These are phyloP conservation scores for Anhinga anhinga DNA, from an alignment of 2,113 vertebrate genomes.

Conservation along the genomic window DNA sequence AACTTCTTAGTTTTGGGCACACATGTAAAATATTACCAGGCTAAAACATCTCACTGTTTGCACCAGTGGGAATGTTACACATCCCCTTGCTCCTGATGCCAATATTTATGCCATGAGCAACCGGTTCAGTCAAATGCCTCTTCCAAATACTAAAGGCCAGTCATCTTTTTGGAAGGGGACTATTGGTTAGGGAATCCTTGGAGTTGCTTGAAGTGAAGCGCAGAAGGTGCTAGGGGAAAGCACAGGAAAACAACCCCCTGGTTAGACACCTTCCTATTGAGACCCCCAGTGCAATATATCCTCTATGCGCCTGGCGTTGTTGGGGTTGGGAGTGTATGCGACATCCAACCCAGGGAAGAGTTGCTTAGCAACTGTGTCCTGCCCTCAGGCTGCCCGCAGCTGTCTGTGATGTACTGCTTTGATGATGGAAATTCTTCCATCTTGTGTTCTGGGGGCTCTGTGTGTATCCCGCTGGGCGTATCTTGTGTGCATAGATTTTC, in stretches of 20 bases:
- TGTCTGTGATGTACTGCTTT: conserved; percentile 59
- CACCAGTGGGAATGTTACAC: neutral
- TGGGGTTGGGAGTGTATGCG: conserved; percentile 3
- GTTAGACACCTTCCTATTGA: neutral
- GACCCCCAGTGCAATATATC: neutral
- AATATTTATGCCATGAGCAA: neutral
- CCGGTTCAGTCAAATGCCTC: neutral
- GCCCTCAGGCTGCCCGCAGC: conserved; percentile 60
- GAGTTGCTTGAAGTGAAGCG: neutral
- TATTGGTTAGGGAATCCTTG: neutral
- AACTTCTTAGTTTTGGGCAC: neutral
- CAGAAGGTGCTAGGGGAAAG: neutral
- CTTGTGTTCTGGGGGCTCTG: conserved; percentile 51
- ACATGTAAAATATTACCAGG: neutral
- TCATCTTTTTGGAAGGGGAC: neutral
- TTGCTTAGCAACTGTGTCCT: conserved; percentile 70
- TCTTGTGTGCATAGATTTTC: conserved; percentile 47
- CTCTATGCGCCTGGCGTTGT: neutral
- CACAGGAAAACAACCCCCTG: neutral
- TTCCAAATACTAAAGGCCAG: neutral
- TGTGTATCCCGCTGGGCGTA: conserved; percentile 37
- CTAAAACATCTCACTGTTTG: neutral
- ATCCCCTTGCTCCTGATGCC: neutral
- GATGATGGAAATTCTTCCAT: conserved; percentile 63
- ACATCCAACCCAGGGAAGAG: conserved; percentile 50